Percentiles rank a stretch among this genome's conserved stretches.
phyloP scores from a whole-genome alignment of 2,113 vertebrate genomes.

The Zosterops hypoxanthus region DNA sequence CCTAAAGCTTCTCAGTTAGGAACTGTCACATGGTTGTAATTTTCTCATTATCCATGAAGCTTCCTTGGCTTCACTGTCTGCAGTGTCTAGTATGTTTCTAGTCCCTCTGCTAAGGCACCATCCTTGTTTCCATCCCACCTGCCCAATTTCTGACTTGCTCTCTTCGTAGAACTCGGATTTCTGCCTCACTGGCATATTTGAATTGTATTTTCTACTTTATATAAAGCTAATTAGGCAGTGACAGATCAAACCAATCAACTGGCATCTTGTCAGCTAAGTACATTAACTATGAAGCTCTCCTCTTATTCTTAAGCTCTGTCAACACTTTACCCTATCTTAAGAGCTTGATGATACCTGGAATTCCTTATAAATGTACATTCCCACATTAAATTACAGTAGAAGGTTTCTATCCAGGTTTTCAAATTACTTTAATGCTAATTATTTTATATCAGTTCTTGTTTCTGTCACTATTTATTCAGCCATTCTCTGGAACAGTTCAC shows the following conservation, averaged over 20 bases:
- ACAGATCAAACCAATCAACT: neutral
- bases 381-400: neutral
- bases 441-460: neutral
- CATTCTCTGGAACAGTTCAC: neutral
- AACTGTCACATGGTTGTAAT: accelerated
- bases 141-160: neutral
- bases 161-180: neutral
- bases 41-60: neutral
- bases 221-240: neutral
- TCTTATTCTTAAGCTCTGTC: neutral
- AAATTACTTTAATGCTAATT: neutral
- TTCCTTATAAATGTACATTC: neutral
- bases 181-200: neutral
- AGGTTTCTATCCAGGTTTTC: neutral
- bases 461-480: neutral
- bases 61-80: neutral
- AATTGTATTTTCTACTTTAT: neutral
- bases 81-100: neutral
- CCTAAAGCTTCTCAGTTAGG: neutral
- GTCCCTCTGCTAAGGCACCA: neutral
- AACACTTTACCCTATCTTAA: neutral
- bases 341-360: neutral
- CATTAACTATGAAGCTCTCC: neutral
- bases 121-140: neutral
- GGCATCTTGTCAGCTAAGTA: neutral